Percentiles rank a stretch among this genome's conserved stretches.
Evolutionary conservation across 1,140 invertebrate genomes (phyloP).

Genomic region (Manduca sexta): DNA sequence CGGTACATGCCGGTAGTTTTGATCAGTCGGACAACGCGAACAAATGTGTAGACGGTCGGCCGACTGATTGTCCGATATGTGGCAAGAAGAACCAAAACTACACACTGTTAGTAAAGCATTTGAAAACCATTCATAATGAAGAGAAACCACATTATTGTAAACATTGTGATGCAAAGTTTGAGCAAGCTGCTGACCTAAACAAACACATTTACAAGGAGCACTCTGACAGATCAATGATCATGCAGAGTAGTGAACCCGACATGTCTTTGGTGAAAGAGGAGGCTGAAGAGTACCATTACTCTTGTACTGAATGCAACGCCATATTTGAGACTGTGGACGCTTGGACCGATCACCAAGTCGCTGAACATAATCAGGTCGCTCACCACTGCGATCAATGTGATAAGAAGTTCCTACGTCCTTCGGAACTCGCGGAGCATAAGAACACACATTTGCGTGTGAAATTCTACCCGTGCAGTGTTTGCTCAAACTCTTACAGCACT

Average conservation of each 20-base stretch:
- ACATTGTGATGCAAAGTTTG: constrained; percentile 66
- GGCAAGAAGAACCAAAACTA: constrained; percentile 71
- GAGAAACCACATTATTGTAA: constrained; percentile 67
- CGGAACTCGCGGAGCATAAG: constrained; percentile 77
- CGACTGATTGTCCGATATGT: constrained; percentile 70
- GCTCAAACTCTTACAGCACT: constrained; percentile 76
- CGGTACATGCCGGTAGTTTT: constrained; percentile 57
- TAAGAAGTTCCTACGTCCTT: constrained; percentile 74
- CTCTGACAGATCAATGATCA: constrained; percentile 47
- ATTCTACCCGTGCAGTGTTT: constrained; percentile 76
- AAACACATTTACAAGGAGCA: constrained; percentile 68
- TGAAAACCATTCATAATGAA: constrained; percentile 66
- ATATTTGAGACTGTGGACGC: constrained; percentile 72
- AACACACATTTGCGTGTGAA: constrained; percentile 79
- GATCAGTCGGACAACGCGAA: constrained; percentile 54
- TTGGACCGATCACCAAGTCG: constrained; percentile 73
- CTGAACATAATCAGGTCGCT: constrained; percentile 67
- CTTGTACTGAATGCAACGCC: constrained; percentile 74
- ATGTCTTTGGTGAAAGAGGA: constrained; percentile 66
- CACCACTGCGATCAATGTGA: constrained; percentile 77
- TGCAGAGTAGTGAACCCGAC: constrained; percentile 40
- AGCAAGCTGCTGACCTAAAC: constrained; percentile 62
- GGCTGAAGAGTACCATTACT: constrained; percentile 70
- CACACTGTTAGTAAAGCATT: constrained; percentile 74
- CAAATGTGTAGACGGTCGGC: constrained; percentile 62